Evolutionary conservation across 2,888 invertebrate genomes (phyloP), one percentile per base, ranked within the genome.

Genomic region (Glaucopsyche alexis): DNA sequence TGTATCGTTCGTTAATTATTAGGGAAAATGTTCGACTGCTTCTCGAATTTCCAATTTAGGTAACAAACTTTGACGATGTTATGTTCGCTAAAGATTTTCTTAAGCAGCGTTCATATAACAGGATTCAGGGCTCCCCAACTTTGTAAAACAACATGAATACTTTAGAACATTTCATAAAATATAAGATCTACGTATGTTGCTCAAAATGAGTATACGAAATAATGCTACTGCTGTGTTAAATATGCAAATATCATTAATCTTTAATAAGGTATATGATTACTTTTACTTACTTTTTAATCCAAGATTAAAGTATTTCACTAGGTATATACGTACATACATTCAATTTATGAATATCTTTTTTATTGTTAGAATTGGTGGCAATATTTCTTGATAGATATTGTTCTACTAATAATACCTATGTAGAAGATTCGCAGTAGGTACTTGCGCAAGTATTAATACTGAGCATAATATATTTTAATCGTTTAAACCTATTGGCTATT

Each of bases 1-100:
- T 71, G 73, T 73, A 19, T 64, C 42, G 38, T 71, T 66, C 55
- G 49, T 71, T 60, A 73, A 45, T 73, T 65, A 74, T 72, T 65
- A 50, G 49, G 70, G 45, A 45, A 40, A 70, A 73, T 72, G 73
- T 67, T 71, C 42, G 16, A 67, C 7, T 55, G 47, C 64, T 73
- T 13, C 72, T 75, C 71, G 9, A 50, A 64, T 74, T 65, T 73
- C 69, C 38, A 74, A 70, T 74, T 72, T 70, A n/a, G 71, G 69
- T 65, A 74, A 75, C 47, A 87, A 88, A 88, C 86, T 85, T 81
- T 79, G 81, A 85, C 67, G 83, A 81, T 82, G 82, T 82, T 82
- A 47, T 67, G 49, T 49, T 84, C 81, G 80, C 81, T 82, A 49
- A 47, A 49, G 69, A 29, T 69, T 69, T 69, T 49, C 49, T 69